Conservation (phyloP, 1,140 invertebrate genomes). For the Lutraria rhynchaena region DNA sequence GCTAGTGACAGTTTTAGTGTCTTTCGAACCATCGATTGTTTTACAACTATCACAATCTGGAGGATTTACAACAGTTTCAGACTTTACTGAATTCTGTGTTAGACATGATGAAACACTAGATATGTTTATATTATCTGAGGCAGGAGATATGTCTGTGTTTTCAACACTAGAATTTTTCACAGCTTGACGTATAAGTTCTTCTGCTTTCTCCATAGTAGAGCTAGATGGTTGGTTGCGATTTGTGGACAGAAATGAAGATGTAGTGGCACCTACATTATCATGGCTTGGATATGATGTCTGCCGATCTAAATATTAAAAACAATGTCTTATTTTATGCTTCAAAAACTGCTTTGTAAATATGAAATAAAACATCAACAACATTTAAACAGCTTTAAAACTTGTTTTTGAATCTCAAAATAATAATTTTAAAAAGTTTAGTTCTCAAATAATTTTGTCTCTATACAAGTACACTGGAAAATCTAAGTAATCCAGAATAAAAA, state of each 20-base stretch:
- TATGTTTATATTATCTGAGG: slow-evolving; percentile 2
- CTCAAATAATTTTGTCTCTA: too few relatives aligned
- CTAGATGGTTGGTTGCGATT: neutral
- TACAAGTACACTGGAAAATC: too few relatives aligned
- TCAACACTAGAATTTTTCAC: slow-evolving; percentile 51
- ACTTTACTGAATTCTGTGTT: neutral
- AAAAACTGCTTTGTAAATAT: neutral
- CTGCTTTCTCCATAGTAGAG: slow-evolving; percentile 50
- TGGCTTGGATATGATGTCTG: slow-evolving; percentile 48
- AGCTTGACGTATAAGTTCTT: slow-evolving; percentile 46
- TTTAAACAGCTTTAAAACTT: too few relatives aligned
- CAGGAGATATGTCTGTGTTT: neutral
- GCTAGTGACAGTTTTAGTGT: neutral
- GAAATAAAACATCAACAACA: too few relatives aligned
- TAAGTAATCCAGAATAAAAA: too few relatives aligned
- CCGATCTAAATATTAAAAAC: slow-evolving; percentile 29
- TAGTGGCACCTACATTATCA: slow-evolving; percentile 49
- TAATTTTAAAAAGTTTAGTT: too few relatives aligned
- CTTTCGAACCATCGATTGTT: neutral
- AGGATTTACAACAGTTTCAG: neutral
- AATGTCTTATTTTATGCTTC: neutral
- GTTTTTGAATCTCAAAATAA: too few relatives aligned
- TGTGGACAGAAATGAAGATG: slow-evolving; percentile 43
- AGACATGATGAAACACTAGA: neutral
- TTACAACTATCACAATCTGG: slow-evolving; percentile 24